These are phyloP conservation scores for Scolanthus callimorphus DNA, from an alignment of 92 coral and sea anemone genomes.

Conservation along the genomic window DNA sequence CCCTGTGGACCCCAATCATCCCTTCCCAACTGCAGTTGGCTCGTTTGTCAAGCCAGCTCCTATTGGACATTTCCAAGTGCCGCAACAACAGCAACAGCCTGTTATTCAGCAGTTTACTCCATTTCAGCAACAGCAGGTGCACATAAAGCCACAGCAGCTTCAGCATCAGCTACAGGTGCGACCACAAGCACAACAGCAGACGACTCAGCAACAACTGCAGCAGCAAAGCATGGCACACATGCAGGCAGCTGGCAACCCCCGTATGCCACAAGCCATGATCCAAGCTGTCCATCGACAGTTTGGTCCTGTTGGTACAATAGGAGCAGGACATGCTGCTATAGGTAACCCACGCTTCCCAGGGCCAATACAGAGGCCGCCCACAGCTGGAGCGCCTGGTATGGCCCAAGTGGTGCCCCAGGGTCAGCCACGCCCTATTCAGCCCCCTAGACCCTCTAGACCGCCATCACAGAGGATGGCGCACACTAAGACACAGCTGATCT, in stretches of 20 bases:
- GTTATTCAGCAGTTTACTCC: conserved; percentile 81
- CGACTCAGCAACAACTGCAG: conserved; percentile 48
- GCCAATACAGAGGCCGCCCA: conserved; percentile 93
- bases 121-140: conserved; percentile 77
- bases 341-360: conserved; percentile 77
- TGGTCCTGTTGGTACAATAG: conserved; percentile 60
- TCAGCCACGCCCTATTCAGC: conserved; percentile 67
- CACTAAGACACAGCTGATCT: conserved; percentile 32
- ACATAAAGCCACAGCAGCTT: conserved; percentile 54
- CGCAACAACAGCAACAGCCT: conserved; percentile 60
- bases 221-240: conserved; percentile 60
- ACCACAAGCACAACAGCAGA: conserved; percentile 40
- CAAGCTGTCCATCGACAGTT: conserved; percentile 71
- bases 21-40: conserved; percentile 71
- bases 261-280: conserved; percentile 69
- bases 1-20: conserved; percentile 82
- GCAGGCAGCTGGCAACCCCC: conserved; percentile 49
- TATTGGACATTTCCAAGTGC: conserved; percentile 76
- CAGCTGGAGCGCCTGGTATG: conserved; percentile 39
- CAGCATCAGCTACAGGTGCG: conserved; percentile 61
- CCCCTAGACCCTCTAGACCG: conserved; percentile 64
- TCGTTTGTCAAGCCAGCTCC: conserved; percentile 73
- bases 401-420: conserved; percentile 55
- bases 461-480: conserved; percentile 47
- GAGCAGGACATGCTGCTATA: conserved; percentile 54